Base-by-base conservation (phyloP, 2,888 invertebrate genomes). In the Synergus itoensis region DNA sequence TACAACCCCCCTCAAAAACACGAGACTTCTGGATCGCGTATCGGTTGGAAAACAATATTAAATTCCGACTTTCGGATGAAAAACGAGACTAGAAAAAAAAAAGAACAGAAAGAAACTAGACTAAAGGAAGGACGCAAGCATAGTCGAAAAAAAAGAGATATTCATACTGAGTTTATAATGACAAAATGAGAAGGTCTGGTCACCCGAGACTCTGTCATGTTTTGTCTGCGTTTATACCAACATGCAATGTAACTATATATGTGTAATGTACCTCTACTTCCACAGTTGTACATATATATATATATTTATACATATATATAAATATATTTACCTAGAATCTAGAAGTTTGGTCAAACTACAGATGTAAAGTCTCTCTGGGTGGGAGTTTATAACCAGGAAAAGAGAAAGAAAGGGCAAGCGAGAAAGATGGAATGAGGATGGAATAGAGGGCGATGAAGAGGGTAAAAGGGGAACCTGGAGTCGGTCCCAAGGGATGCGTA, bases 401-500 rank as follows among this genome's bases (percentile, higher is more conserved):
- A 77, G 77, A 43, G 80, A 69, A 16, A 62, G 77, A 28, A 60
- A 18, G 28, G 73, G 79, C 11, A 18, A 75, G 67, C 41, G 45
- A 76, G 48, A 67, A 45, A 76, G 79, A 60, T 76, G 60, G 77
- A 40, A 65, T 43, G 80, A 77, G 82, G 53, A 18, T 40, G 48
- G 76, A 77, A 48, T 28, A 73, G 78, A 62, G 80, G 82, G 80
- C 65, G 73, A 57, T 18, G 65, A 86, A 78, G 85, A 81, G 78
- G 77, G 82, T 80, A 77, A 80, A 62, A 80, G 81, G 76, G 82
- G 83, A 85, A 86, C 84, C 84, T 81, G 86, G 86, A 87, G 89
- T 87, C 85, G 88, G 86, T 90, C 90, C 88, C 90, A 84, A 60
- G 90, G 89, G 90, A 87, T 87, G 86, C 89, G 90, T 90, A 90